phyloP scores from a whole-genome alignment of 2,797 vertebrate genomes.

The Adrianichthys oophorus region DNA sequence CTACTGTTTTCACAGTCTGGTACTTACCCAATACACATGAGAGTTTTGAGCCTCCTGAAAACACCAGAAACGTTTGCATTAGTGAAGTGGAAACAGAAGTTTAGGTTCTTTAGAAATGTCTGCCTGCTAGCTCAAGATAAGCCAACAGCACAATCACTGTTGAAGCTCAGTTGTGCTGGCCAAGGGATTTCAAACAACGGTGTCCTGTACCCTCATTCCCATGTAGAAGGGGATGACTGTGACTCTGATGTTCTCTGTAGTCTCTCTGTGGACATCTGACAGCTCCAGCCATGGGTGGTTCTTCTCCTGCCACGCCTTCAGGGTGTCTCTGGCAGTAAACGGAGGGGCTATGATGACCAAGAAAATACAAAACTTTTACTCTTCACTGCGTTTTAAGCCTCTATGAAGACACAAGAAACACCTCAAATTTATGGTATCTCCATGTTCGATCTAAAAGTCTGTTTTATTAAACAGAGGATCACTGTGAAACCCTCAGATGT shows the following conservation, averaged over 20 bases:
- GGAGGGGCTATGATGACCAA: slow-evolving; percentile 79
- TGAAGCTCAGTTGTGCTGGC: neutral
- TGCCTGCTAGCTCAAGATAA: neutral
- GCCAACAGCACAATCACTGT: neutral
- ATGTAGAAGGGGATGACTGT: slow-evolving; percentile 99
- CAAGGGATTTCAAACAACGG: no score
- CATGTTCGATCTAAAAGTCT: no score
- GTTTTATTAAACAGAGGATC: no score
- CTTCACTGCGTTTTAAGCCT: no score
- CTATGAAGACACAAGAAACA: no score
- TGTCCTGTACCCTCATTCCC: slow-evolving; percentile 90
- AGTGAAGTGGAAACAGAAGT: neutral
- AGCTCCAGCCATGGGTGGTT: slow-evolving; percentile 99
- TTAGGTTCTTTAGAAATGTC: neutral
- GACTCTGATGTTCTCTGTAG: slow-evolving; percentile 95
- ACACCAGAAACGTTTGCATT: slow-evolving; percentile 9
- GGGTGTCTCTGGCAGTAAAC: slow-evolving; percentile 89
- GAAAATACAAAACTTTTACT: neutral
- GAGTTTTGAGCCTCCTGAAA: slow-evolving; percentile 95
- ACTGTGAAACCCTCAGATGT: no score
- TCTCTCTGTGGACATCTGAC: slow-evolving; percentile 96
- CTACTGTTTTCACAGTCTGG: neutral
- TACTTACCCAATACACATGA: slow-evolving; percentile 98
- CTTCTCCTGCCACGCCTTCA: slow-evolving; percentile 98
- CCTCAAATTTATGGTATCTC: no score